Evolutionary conservation across 2,797 vertebrate genomes (phyloP).

Genomic region (Ambastaia sidthimunki): DNA sequence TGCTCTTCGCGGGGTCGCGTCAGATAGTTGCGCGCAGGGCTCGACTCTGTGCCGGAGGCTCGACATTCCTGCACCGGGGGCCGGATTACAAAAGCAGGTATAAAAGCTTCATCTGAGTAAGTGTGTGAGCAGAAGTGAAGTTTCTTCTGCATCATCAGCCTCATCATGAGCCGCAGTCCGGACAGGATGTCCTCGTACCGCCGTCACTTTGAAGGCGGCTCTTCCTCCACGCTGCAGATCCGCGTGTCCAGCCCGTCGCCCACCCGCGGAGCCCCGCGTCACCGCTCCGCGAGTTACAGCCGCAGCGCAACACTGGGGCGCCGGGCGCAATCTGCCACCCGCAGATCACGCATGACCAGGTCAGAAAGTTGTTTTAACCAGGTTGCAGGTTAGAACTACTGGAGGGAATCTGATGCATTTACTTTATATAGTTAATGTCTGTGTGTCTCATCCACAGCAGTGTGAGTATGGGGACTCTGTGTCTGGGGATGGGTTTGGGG

Average conservation of each 20-base stretch:
- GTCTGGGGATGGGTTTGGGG: slow-evolving; percentile 66
- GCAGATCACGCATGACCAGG: slow-evolving; percentile 71
- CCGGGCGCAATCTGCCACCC: slow-evolving; percentile 64
- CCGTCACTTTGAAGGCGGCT: slow-evolving; percentile 74
- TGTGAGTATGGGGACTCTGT: slow-evolving; percentile 69
- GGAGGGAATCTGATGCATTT: too few species aligned
- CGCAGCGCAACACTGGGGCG: slow-evolving; percentile 61
- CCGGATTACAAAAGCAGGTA: slow-evolving; percentile 55
- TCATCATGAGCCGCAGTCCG: slow-evolving; percentile 77
- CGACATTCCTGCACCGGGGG: slow-evolving; percentile 74
- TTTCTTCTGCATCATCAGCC: slow-evolving; percentile 33
- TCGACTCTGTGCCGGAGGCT: slow-evolving; percentile 67
- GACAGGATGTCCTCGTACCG: slow-evolving; percentile 82
- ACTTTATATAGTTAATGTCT: too few species aligned
- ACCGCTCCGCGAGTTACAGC: slow-evolving; percentile 74
- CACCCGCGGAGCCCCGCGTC: slow-evolving; percentile 63
- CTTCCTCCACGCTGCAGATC: slow-evolving; percentile 60
- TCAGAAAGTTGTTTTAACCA: slow-evolving; percentile 43
- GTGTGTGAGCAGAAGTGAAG: slow-evolving; percentile 29
- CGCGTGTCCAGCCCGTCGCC: slow-evolving; percentile 76
- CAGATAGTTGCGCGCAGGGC: slow-evolving; percentile 70
- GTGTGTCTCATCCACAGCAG: slow-evolving; percentile 64
- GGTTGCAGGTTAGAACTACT: too few species aligned
- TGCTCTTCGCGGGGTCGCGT: slow-evolving; percentile 67
- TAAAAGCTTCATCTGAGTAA: slow-evolving; percentile 68